Conservation (phyloP, 2,797 vertebrate species). For the Sebastes diploproa region DNA sequence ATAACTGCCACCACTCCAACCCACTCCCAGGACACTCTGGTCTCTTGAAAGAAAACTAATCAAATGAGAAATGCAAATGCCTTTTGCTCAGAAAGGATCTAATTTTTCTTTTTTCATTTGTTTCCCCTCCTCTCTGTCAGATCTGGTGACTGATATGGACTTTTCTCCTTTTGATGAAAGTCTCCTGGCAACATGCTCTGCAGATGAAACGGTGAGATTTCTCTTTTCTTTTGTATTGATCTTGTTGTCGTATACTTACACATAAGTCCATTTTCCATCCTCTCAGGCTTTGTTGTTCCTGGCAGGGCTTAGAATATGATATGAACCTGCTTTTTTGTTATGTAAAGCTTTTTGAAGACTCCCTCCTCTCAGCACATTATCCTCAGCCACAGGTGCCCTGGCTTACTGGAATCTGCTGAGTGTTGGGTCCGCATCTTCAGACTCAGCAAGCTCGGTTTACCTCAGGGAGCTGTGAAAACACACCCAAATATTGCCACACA, state of each 20-base stretch:
- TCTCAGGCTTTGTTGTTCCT: constrained; percentile 20
- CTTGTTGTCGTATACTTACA: not conserved
- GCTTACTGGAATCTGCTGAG: constrained; percentile 62
- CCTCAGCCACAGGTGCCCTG: constrained; percentile 42
- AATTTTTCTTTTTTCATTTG: not conserved
- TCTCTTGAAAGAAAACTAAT: not conserved
- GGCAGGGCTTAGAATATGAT: constrained; percentile 3
- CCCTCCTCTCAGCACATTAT: constrained; percentile 37
- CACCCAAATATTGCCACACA: constrained; percentile 7
- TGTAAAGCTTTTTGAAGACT: constrained; percentile 39
- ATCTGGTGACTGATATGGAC: constrained; percentile 92
- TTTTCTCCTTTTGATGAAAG: constrained; percentile 94
- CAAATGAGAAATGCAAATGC: constrained; percentile 2
- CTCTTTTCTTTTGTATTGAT: not conserved
- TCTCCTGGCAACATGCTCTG: constrained; percentile 91
- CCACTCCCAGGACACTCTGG: not conserved
- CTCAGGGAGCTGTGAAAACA: constrained; percentile 36
- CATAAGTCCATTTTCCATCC: not conserved
- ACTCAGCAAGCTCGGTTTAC: constrained; percentile 59
- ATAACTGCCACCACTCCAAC: not conserved
- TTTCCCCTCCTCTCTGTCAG: constrained; percentile 70
- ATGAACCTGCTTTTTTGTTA: constrained; percentile 24
- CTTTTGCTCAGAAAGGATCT: not conserved
- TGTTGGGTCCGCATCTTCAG: constrained; percentile 30
- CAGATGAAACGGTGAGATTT: constrained; percentile 87